Base-by-base conservation (phyloP, 2,888 invertebrate species). In the Drosophila niveifrons region DNA sequence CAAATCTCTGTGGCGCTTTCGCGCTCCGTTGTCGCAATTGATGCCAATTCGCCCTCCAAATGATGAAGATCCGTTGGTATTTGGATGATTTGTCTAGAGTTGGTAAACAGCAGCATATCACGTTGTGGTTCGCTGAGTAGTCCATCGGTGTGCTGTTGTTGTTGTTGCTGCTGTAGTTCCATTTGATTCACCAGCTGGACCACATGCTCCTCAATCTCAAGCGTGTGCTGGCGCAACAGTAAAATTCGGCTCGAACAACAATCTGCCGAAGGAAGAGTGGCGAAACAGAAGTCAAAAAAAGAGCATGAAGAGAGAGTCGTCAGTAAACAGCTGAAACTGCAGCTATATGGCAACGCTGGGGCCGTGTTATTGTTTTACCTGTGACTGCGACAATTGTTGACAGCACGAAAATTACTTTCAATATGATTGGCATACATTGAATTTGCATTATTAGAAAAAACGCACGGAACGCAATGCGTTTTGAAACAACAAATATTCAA, bases 171-270 rank as follows among this genome's bases (percentile, higher is more conserved):
- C 48, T 87, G 78, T 10, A 84, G 57, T 36, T 90, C 90, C 73
- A 82, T 59, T 61, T 76, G 79, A 47, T 76, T 83, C 7, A 78
- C 75, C 73, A 86, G 17, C 58, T 87, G 70, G 47, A 82, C 83
- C 9, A 85, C 83, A 70, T 78, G 88, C 59, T 89, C 78, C 47
- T 86, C 82, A 61, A 90, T 84, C 64, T 90, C 88, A 46, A 91
- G 78, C 18, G 91, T 90, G 68, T 91, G 90, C 66, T 91, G 86
- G 78, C 90, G 90, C 62, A 91, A 72, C 48, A 91, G 89, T 91
- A 91, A 84, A 71, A 92, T 88, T 80, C 91, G 91, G 90, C 91
- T 91, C 61, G 91, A 91, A 91, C 91, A 91, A 91, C 91, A 92
- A 90, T 92, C 91, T 91, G 55, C 1, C 4, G 23, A n/a, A 46